Conservation (phyloP, 2,113 vertebrate species). For the Columbina picui region DNA sequence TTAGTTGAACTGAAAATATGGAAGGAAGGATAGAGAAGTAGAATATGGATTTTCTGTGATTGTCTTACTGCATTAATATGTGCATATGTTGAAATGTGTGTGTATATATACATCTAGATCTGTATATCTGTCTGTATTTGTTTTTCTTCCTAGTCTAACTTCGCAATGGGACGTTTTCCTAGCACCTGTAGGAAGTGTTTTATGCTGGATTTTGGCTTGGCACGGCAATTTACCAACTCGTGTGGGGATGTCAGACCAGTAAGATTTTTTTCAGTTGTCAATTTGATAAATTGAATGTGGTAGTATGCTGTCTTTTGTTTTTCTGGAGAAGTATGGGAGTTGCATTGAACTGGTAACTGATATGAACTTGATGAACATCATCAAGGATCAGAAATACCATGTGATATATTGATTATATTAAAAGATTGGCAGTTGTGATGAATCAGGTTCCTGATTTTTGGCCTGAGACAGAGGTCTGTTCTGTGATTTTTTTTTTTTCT, state of each 20-base stretch:
- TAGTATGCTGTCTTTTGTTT: background rate
- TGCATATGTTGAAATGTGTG: background rate
- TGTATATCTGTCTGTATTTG: background rate
- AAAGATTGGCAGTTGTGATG: background rate
- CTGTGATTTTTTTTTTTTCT: background rate
- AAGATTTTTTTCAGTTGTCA: conserved; percentile 71
- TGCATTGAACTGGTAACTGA: background rate
- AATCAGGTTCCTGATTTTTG: background rate
- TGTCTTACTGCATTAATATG: background rate
- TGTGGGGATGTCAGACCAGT: conserved; percentile 98
- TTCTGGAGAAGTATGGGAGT: background rate
- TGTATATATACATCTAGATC: background rate
- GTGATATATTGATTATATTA: background rate
- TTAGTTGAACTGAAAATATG: background rate
- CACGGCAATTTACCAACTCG: conserved; percentile 97
- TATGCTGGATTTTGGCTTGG: conserved; percentile 99
- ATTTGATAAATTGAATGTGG: background rate
- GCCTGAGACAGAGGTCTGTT: background rate
- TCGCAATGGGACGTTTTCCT: conserved; percentile 97
- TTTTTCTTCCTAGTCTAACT: conserved; percentile 89
- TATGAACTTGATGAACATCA: background rate
- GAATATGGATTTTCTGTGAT: background rate
- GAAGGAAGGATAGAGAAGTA: background rate
- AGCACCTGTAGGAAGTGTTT: conserved; percentile 97
- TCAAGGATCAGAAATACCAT: background rate